Evolutionary conservation across 2,113 vertebrate genomes (phyloP), one percentile per base, ranked within the genome.

Genomic region (Eubucco bourcierii): DNA sequence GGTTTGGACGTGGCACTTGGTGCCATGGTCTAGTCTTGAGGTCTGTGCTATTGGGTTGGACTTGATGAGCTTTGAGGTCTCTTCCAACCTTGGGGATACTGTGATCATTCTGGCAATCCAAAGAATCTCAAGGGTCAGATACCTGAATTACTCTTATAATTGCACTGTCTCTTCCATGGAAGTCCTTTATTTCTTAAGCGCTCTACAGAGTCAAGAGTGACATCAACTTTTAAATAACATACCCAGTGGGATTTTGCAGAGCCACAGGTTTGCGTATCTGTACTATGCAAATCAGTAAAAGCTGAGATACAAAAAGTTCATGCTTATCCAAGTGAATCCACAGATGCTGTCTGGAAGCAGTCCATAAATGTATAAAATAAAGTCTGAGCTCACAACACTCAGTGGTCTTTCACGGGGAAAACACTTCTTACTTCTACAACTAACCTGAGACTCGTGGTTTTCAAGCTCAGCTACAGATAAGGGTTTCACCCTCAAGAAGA

Each of bases 401-500:
- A 0, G 0, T 21, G 23, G 25, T 65, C 6, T 41, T 33, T 5
- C 2, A 1, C 1, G 17, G 2, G 65, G 28, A 90, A 31, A 12
- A 18, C 44, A 46, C 31, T 87, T 46, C 19, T 79, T 74, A 37
- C 23, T 27, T 70, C n/a, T 28, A 25, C n/a, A 70, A 96, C 97
- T 13, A 95, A 99, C 98, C 98, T 99, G 98, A 76, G 98, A 96
- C 80, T 99, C 98, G 9, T 95, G 84, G 78, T 93, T 97, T 80
- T 94, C 93, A 71, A 98, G 91, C 33, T 99, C 98, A 65, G 97
- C 95, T 74, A 97, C 64, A 47, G 98, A 98, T 84, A 99, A 98
- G 1, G 99, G 98, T 5, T 98, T 92, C 46, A 99, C 96, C 95
- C 98, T 87, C 88, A 99, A 96, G 85, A 98, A 99, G 34, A 99